Conservation (phyloP, 1,140 invertebrate genomes). For the Drosophila carrolli region DNA sequence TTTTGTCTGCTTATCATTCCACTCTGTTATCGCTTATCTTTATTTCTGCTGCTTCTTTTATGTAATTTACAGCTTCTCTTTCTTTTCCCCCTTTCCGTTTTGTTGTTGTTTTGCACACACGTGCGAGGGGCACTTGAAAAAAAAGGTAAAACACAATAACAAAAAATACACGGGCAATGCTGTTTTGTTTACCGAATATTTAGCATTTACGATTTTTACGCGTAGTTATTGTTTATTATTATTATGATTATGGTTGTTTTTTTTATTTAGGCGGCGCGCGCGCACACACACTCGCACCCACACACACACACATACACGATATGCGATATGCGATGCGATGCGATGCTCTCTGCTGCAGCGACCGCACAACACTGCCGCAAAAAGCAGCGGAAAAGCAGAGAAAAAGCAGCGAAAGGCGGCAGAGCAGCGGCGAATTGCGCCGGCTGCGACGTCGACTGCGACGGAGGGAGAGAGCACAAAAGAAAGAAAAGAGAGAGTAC, state of each 20-base stretch:
- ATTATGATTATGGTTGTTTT: conserved; percentile 1
- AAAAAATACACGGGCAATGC: conserved; percentile 15
- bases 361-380: conserved; percentile 59
- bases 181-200: conserved; percentile 31
- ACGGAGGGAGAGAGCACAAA: conserved; percentile 1
- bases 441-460: neutral
- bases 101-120: conserved; percentile 43
- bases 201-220: conserved; percentile 20
- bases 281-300: conserved; percentile 24
- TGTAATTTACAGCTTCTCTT: conserved; percentile 54
- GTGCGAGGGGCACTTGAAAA: conserved; percentile 45
- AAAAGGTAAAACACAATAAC: conserved; percentile 28
- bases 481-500: conserved; percentile 4
- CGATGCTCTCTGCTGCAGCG: conserved; percentile 72
- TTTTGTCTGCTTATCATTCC: conserved; percentile 28
- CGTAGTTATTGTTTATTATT: conserved; percentile 11
- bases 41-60: conserved; percentile 42
- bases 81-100: conserved; percentile 12
- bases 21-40: conserved; percentile 12
- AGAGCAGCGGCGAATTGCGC: too few species aligned
- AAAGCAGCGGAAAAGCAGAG: conserved; percentile 24
- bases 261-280: conserved; percentile 22
- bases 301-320: conserved; percentile 16
- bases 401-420: conserved; percentile 33
- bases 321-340: conserved; percentile 36